Evolutionary conservation across 64 coral and sea anemone species (phyloP), one percentile per base, ranked within the genome.

Genomic region (Dendrophyllia cribrosa): DNA sequence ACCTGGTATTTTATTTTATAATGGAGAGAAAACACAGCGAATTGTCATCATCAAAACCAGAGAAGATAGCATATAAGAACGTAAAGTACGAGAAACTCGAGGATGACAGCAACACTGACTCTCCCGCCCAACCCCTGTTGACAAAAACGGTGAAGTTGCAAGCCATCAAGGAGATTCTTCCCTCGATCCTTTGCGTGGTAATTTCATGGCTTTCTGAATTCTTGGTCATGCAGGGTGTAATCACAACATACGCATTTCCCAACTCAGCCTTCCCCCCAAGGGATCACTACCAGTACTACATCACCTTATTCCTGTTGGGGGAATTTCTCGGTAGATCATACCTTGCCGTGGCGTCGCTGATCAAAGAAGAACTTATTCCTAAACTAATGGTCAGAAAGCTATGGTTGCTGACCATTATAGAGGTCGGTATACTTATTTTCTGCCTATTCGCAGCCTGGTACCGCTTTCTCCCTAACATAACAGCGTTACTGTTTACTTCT

Each of bases 241-340:
- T 94, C 58, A 97, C 95, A 11, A 97, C 95, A 8, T 77, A 94
- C 52, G 91, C 95, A 14, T 97, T 94, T 34, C 91, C 95, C 1
- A 97, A 94, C 68, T 92, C 95, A 3, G 86, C 95, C 9, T 97
- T 97, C 48, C 78, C 91, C 26, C 95, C 95, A 17, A 72, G 95
- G 58, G 95, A 97, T 80, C 95, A 97, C 22, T 97, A 97, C 51
- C 95, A 97, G 61, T 97, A 97, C 17, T 97, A 97, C 23, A 87
- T 97, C 20, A 94, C 90, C 44, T 59, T 91, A 53, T 94, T 97
- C 20, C 20, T 97, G 43, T 51, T 89, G 34, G 95, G 95, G 20
- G 95, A 97, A 77, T 88, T 97, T 11, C 51, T 91, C n/a, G 95
- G 95, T 51, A 86, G 95, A 70, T 97, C 95, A 43, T 94, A 97